Conservation (phyloP, 2,888 invertebrate genomes). For the Gymnoscelis rufifasciata region DNA sequence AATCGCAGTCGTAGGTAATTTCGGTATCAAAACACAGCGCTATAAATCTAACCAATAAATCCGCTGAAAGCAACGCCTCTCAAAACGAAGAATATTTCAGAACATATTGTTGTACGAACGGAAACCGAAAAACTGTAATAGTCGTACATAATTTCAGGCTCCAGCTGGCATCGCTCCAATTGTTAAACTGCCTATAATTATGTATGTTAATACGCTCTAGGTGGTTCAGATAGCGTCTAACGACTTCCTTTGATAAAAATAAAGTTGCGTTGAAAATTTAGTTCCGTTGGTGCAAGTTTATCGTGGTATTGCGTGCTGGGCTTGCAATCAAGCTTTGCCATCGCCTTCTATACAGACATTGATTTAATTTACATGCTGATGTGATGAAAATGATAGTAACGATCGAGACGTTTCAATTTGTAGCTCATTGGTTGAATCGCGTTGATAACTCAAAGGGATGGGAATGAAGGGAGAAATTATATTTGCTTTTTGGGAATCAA, state of each 20-base stretch:
- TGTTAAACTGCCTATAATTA: constrained; percentile 75
- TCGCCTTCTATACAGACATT: constrained; percentile 75
- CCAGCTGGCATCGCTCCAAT: constrained; percentile 68
- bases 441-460: constrained; percentile 22
- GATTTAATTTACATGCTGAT: constrained; percentile 69
- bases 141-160: constrained; percentile 58
- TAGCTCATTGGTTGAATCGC: constrained; percentile 25
- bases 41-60: constrained; percentile 46
- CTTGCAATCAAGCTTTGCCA: constrained; percentile 62
- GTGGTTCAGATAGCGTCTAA: constrained; percentile 75
- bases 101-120: constrained; percentile 57
- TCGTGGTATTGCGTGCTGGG: constrained; percentile 69
- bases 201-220: constrained; percentile 76
- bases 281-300: constrained; percentile 75
- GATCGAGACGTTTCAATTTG: constrained; percentile 45
- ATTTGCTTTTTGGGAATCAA: neutral
- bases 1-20: constrained; percentile 14
- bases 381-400: constrained; percentile 45
- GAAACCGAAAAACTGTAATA: constrained; percentile 67
- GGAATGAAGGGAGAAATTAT: constrained; percentile 9
- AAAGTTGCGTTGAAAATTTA: constrained; percentile 78
- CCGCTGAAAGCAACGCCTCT: constrained; percentile 42
- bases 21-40: constrained; percentile 31
- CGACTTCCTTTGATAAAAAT: constrained; percentile 78
- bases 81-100: constrained; percentile 47